phyloP scores from a whole-genome alignment of 2,888 invertebrate species.

The Caenorhabditis wallacei region DNA sequence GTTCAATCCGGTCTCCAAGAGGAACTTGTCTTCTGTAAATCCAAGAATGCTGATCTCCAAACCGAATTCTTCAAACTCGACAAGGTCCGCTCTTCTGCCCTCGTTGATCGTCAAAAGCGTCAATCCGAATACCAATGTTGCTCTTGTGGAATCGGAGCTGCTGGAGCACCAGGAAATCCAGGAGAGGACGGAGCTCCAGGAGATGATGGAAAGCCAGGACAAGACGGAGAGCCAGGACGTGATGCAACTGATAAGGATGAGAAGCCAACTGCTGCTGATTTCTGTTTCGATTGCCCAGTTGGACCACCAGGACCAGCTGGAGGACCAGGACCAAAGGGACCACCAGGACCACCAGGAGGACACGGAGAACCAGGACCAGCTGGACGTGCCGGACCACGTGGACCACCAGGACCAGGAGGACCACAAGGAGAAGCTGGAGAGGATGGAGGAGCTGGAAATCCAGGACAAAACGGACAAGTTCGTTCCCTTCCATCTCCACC shows the following conservation, averaged over 20 bases:
- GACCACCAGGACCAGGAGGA: slow-evolving; percentile 77
- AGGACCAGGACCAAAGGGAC: slow-evolving; percentile 73
- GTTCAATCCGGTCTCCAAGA: slow-evolving; percentile 78
- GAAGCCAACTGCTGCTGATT: slow-evolving; percentile 68
- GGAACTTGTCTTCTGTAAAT: slow-evolving; percentile 74
- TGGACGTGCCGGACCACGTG: slow-evolving; percentile 74
- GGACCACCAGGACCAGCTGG: slow-evolving; percentile 76
- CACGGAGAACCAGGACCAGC: slow-evolving; percentile 72
- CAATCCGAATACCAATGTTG: slow-evolving; percentile 66
- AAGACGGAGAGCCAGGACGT: slow-evolving; percentile 66
- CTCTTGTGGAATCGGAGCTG: slow-evolving; percentile 70
- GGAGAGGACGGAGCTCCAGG: slow-evolving; percentile 71
- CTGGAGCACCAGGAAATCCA: slow-evolving; percentile 66
- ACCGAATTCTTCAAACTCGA: slow-evolving; percentile 68
- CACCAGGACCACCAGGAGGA: slow-evolving; percentile 75
- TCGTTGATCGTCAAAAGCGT: slow-evolving; percentile 64
- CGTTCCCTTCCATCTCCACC: slow-evolving; percentile 67
- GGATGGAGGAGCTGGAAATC: slow-evolving; percentile 74
- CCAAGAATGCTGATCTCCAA: slow-evolving; percentile 63
- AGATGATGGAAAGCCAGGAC: slow-evolving; percentile 73
- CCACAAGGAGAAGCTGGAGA: slow-evolving; percentile 73
- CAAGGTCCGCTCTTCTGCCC: slow-evolving; percentile 27
- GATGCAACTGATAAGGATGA: slow-evolving; percentile 62
- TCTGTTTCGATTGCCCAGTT: slow-evolving; percentile 75
- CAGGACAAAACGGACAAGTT: slow-evolving; percentile 71